Evolutionary conservation across 2,797 vertebrate genomes (phyloP).

Genomic region (Xenops minutus): DNA sequence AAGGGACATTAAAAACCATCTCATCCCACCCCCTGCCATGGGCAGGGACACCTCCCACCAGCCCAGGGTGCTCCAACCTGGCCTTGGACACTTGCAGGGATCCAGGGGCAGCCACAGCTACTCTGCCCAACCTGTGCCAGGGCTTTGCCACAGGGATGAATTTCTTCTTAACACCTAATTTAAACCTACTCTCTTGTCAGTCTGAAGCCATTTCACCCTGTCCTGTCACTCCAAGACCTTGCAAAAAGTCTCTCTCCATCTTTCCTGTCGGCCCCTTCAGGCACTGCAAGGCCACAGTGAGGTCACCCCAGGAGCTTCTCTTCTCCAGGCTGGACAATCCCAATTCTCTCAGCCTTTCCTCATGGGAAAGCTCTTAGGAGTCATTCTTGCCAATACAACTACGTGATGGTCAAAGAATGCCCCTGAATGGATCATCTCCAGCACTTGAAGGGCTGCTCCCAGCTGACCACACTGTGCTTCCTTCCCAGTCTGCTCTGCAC

Average conservation of each 20-base stretch:
- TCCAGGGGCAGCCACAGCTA: neutral
- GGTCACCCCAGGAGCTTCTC: neutral
- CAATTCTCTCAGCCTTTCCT: neutral
- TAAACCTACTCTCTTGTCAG: neutral
- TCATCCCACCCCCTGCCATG: neutral
- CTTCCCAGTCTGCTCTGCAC: neutral
- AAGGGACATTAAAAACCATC: neutral
- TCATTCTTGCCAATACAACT: neutral
- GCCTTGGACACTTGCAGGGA: neutral
- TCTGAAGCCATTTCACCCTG: neutral
- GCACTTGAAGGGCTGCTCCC: neutral
- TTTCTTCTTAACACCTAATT: neutral
- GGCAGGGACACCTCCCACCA: neutral
- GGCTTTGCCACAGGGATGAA: neutral
- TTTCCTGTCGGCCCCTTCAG: neutral
- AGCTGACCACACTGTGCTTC: neutral
- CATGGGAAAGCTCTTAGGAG: neutral
- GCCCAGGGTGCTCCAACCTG: neutral
- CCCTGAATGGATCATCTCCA: neutral
- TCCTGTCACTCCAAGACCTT: neutral
- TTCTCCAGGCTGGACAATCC: neutral
- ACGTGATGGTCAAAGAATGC: neutral
- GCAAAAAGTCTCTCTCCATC: neutral
- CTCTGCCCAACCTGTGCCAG: neutral
- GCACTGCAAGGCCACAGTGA: fast-evolving